A percentile compares a stretch with the other conserved stretches of the same genome.
Evolutionary conservation across 2,888 invertebrate genomes (phyloP).

Genomic region (Lumbricus terrestris): DNA sequence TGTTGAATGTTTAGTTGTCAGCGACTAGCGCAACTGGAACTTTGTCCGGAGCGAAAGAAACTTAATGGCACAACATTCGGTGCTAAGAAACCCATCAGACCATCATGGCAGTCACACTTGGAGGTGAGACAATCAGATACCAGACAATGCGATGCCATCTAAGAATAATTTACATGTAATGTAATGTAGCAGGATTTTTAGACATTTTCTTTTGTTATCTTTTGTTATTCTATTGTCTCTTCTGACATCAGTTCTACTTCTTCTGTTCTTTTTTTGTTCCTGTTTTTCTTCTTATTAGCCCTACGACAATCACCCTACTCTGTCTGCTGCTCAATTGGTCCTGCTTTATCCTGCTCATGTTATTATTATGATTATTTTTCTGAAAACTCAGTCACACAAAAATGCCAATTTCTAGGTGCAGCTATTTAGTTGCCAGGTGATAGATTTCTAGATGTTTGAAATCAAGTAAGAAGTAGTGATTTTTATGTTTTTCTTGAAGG

Average conservation of each 20-base stretch:
- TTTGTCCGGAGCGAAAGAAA: neutral
- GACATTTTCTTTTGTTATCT: neutral
- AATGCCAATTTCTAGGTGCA: too few relatives aligned
- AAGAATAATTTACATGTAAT: neutral
- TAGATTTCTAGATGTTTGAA: too few relatives aligned
- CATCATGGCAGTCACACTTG: neutral
- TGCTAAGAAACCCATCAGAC: neutral
- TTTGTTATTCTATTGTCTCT: too few relatives aligned
- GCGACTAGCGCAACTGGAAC: neutral
- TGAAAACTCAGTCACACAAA: too few relatives aligned
- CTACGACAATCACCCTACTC: too few relatives aligned
- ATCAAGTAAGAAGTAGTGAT: too few relatives aligned
- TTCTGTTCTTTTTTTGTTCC: too few relatives aligned
- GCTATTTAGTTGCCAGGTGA: too few relatives aligned
- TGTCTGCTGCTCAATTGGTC: neutral
- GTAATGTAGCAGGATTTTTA: neutral
- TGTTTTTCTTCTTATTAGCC: too few relatives aligned
- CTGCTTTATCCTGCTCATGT: neutral
- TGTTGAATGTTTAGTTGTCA: neutral
- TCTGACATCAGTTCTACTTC: too few relatives aligned
- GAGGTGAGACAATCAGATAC: neutral
- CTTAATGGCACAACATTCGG: neutral
- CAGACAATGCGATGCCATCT: neutral
- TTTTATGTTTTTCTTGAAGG: too few relatives aligned
- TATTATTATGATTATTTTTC: too few relatives aligned